phyloP scores from a whole-genome alignment of 2,113 vertebrate genomes.

The Cepphus grylle region DNA sequence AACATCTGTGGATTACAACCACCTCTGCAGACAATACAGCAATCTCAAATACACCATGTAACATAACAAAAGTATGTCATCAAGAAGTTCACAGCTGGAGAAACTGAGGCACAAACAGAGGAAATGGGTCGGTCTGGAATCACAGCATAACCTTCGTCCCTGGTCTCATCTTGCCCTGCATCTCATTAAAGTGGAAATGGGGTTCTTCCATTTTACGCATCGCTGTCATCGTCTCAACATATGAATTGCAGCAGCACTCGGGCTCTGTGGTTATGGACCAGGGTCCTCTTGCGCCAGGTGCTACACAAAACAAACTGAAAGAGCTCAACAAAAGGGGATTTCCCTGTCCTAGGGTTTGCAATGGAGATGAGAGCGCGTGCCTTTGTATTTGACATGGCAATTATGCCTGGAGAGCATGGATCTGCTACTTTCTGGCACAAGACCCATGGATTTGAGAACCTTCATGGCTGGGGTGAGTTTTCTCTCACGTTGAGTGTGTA shows the following conservation, averaged over 20 bases:
- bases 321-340: background rate
- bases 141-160: background rate
- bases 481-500: background rate
- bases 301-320: background rate
- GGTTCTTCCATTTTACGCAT: background rate
- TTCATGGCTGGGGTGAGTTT: background rate
- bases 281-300: background rate
- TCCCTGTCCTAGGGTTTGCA: background rate
- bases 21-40: background rate
- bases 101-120: slow-evolving; percentile 2
- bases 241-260: background rate
- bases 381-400: background rate
- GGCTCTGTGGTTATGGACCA: background rate
- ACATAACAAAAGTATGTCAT: background rate
- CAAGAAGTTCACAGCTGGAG: background rate
- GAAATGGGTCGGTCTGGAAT: accelerated
- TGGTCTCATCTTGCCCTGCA: background rate
- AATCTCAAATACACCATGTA: background rate
- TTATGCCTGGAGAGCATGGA: background rate
- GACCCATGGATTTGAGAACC: accelerated
- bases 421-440: background rate
- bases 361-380: background rate
- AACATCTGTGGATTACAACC: background rate
- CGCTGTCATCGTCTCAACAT: background rate
- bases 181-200: background rate